A percentile compares a stretch with the other conserved stretches of the same genome.
phyloP scores from a whole-genome alignment of 2,113 vertebrate species.

The Callorhinus ursinus region DNA sequence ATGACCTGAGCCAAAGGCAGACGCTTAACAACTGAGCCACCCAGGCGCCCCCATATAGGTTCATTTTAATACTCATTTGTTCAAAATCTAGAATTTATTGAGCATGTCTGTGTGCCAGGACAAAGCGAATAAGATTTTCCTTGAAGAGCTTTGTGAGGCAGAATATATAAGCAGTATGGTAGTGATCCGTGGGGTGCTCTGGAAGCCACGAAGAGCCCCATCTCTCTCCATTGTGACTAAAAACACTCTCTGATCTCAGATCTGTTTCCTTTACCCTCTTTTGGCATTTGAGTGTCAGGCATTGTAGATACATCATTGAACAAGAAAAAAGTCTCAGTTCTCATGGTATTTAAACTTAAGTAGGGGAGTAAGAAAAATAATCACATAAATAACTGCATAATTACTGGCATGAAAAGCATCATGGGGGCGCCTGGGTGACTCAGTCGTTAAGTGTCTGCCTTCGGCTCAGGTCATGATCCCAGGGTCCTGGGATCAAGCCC shows the following conservation, averaged over 20 bases:
- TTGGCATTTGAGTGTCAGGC: neutral
- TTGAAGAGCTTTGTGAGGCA: neutral
- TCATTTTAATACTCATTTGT: neutral
- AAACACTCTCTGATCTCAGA: neutral
- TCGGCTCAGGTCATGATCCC: too few relatives aligned
- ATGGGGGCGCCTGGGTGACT: neutral
- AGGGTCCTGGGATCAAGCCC: too few relatives aligned
- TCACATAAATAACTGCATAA: neutral
- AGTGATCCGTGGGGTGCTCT: neutral
- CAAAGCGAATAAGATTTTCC: neutral
- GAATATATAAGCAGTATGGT: neutral
- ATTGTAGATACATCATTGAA: neutral
- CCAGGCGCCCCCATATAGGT: neutral
- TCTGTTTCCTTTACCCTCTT: neutral
- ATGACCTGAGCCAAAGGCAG: too few relatives aligned
- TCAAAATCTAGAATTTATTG: neutral
- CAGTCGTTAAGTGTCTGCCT: too few relatives aligned
- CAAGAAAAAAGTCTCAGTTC: neutral
- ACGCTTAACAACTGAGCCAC: too few relatives aligned
- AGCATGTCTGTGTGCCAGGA: neutral
- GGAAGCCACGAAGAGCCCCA: neutral
- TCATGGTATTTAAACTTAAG: neutral
- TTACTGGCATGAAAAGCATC: neutral
- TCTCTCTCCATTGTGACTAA: neutral
- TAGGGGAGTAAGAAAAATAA: conserved; percentile 35